Evolutionary conservation across 2,888 invertebrate species (phyloP), one percentile per base, ranked within the genome.

Genomic region (Peribatodes rhomboidaria): DNA sequence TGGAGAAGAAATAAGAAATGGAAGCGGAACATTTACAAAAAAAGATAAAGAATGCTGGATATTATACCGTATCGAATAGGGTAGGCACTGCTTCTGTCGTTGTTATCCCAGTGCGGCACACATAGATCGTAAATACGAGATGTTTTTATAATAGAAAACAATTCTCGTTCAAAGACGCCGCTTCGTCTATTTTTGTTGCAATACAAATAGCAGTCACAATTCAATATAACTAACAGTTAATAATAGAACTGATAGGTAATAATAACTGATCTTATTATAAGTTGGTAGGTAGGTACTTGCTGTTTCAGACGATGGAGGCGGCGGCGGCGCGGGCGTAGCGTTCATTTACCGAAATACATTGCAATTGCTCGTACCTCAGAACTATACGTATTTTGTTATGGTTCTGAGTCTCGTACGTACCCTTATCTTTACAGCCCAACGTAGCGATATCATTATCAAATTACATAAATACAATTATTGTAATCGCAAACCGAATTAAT

Each of bases 401-500:
- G n/a, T n/a, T n/a, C n/a, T n/a, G n/a, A n/a, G n/a, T n/a, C n/a
- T 27, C 3, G 27, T 4, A 4, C 27, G 27, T 27, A 27, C 16
- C 31, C 37, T 46, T 46, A 46, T 46, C 47, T 47, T 31, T 31
- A 49, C 10, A 49, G 31, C 16, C 27, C 16, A 54, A 54, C 27
- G 14, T 55, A 20, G 11, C 44, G 31, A 18, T 55, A 55, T 44
- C 18, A 44, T 44, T 31, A 55, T 33, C 31, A 14, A 55, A 2
- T 44, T 44, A 33, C 42, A 54, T 54, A 14, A 42, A 31, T 54
- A 16, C 41, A 42, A 54, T 27, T 44, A 13, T 16, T 42, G 33
- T 56, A 44, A 56, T 56, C 35, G 31, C 55, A n/a, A 7, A 20
- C 33, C 44, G 16, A 54, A 56, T 35, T 44, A 44, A 46, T 47